Percentiles rank a stretch among this genome's conserved stretches.
Conservation (phyloP, 2,113 vertebrate genomes). For the Perca flavescens region DNA sequence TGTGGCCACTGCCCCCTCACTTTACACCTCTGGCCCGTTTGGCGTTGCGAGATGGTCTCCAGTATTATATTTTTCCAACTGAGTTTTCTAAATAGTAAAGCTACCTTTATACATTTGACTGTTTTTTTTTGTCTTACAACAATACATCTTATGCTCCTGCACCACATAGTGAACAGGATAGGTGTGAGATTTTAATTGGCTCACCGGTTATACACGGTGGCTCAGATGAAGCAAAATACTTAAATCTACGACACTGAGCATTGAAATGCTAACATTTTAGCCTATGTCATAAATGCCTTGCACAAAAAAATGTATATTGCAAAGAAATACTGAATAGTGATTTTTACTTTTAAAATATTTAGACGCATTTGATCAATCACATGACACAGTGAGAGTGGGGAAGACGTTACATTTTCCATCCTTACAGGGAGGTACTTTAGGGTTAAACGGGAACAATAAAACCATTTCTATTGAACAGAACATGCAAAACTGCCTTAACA, state of each 20-base stretch:
- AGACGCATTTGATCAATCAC: background rate
- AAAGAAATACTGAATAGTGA: background rate
- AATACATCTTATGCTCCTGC: background rate
- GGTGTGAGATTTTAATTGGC: background rate
- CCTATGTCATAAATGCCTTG: background rate
- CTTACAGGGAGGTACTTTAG: background rate
- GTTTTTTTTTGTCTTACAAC: background rate
- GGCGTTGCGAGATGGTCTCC: too few relatives aligned
- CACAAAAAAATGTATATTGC: background rate
- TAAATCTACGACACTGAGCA: background rate
- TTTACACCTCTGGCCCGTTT: too few relatives aligned
- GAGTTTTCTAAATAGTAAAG: constrained; percentile 6
- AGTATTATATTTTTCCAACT: constrained; percentile 4
- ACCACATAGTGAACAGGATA: background rate
- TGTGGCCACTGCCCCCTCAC: too few relatives aligned
- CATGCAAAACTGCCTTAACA: background rate
- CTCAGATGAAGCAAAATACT: background rate
- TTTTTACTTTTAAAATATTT: background rate
- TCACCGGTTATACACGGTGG: background rate
- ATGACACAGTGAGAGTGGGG: background rate
- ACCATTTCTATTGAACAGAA: background rate
- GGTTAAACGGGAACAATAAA: background rate
- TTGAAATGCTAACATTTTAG: background rate
- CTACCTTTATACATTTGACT: background rate
- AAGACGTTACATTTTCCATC: background rate